Evolutionary conservation across 2,888 invertebrate species (phyloP), one percentile per base, ranked within the genome.

Genomic region (Drosophila paranaensis): DNA sequence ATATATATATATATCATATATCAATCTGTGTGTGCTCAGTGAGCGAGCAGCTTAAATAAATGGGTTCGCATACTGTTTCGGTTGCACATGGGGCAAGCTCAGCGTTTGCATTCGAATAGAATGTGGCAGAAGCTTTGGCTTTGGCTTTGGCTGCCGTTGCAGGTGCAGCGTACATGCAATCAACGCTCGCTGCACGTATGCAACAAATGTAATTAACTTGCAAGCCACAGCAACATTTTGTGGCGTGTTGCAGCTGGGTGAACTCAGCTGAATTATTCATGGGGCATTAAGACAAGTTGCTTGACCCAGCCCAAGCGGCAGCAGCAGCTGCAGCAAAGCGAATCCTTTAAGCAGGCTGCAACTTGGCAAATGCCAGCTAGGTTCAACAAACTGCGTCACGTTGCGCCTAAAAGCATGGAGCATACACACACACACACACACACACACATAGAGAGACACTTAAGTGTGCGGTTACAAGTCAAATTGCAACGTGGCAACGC

Each of bases 381-480:
- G 89, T 89, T 85, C 84, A 89, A 85, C 87, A 85, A 85, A 89
- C 84, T 68, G 84, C 89, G 58, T 51, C 81, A 83, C 77, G 86
- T 86, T 88, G 88, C 80, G 83, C 84, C 84, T 84, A 84, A 87
- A 87, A 79, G 87, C 89, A 81, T 71, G 87, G 84, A 87, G 67
- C 87, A 62, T 68, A 50, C 56, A 58, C 48, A 39, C 55, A 37
- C 45, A 57, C 45, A 46, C 11, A 48, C 48, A 37, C 45, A 57
- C 45, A 46, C 11, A 48, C 48, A 39, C 56, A 37, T 27, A 58
- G 9, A 48, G 3, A 33, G 35, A 33, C 56, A 70, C 81, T 83
- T 73, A 71, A 83, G 85, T 88, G 72, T 88, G 82, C 85, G 82
- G 82, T 83, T 88, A 60, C 79, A 86, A 89, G 89, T 79, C 81